A percentile compares a stretch with the other conserved stretches of the same genome.
Evolutionary conservation across 2,888 invertebrate species (phyloP).

Genomic region (Electrophaes corylata): DNA sequence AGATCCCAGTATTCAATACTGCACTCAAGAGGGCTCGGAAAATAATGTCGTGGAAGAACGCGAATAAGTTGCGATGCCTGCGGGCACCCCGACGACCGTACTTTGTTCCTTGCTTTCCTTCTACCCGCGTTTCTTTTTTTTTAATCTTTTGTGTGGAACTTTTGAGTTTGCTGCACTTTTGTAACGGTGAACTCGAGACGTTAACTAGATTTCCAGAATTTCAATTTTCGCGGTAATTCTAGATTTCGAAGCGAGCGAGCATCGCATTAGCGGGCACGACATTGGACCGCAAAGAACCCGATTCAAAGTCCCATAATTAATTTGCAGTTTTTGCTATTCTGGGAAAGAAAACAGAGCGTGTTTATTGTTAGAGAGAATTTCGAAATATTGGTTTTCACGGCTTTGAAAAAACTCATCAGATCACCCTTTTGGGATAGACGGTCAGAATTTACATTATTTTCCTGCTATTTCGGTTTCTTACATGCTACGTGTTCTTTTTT

Average conservation of each 20-base stretch:
- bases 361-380: slow-evolving; percentile 9
- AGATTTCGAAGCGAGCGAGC: slow-evolving; percentile 30
- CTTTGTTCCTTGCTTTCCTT: slow-evolving; percentile 37
- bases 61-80: slow-evolving; percentile 34
- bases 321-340: slow-evolving; percentile 14
- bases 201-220: slow-evolving; percentile 43
- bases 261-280: slow-evolving; percentile 11
- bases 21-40: slow-evolving; percentile 33
- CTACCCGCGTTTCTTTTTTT: slow-evolving; percentile 33
- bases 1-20: slow-evolving; percentile 34
- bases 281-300: slow-evolving; percentile 27
- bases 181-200: slow-evolving; percentile 36
- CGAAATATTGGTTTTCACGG: slow-evolving; percentile 6
- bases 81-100: slow-evolving; percentile 31
- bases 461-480: slow-evolving; percentile 17
- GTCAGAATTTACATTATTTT: slow-evolving; percentile 18
- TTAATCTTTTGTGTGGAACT: slow-evolving; percentile 37
- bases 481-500: slow-evolving; percentile 21
- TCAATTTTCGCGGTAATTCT: slow-evolving; percentile 39
- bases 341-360: background rate
- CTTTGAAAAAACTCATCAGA: slow-evolving; percentile 14
- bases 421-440: slow-evolving; percentile 13
- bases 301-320: slow-evolving; percentile 29
- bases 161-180: slow-evolving; percentile 38
- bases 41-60: slow-evolving; percentile 29